Percentiles rank a stretch among this genome's conserved stretches.
Conservation (phyloP, 2,113 vertebrate genomes). For the Callithrix jacchus region DNA sequence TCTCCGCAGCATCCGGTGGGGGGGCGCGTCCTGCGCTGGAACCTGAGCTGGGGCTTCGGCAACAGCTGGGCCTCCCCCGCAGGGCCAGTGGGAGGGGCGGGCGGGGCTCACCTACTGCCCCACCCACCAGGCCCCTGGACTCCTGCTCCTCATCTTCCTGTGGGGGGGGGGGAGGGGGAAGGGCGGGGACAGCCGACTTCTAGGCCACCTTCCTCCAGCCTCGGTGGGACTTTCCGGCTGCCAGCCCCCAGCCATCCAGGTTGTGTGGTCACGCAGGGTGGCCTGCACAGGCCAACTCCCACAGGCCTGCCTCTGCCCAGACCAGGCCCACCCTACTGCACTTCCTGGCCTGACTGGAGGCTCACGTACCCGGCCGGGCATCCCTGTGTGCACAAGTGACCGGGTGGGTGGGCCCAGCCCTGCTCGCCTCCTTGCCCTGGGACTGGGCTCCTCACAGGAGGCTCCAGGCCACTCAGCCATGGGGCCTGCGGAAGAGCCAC, state of each 20-base stretch:
- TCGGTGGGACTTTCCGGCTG: background rate
- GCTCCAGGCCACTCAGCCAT: background rate
- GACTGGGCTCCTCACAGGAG: background rate
- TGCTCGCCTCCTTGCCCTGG: background rate
- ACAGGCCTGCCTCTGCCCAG: too few relatives aligned
- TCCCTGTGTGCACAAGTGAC: background rate
- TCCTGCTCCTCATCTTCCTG: background rate
- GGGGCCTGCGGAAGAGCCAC: too few relatives aligned
- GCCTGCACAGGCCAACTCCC: rapidly evolving
- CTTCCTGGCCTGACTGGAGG: rapidly evolving
- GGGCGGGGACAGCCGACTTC: rapidly evolving
- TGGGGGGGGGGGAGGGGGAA: rapidly evolving
- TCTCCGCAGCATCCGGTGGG: slow-evolving; percentile 69
- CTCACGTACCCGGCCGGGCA: rapidly evolving
- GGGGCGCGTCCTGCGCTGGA: slow-evolving; percentile 41
- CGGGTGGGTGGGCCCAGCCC: rapidly evolving
- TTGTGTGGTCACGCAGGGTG: rapidly evolving
- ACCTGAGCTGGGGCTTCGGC: slow-evolving; percentile 27
- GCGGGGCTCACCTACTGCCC: background rate
- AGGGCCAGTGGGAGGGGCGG: background rate
- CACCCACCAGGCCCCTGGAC: background rate
- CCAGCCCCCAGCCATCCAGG: rapidly evolving
- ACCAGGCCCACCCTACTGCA: background rate
- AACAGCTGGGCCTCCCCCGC: slow-evolving; percentile 45
- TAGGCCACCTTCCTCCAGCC: background rate